These are phyloP conservation scores for Galago senegalensis DNA, from an alignment of 2,797 vertebrate genomes.

Conservation along the genomic window DNA sequence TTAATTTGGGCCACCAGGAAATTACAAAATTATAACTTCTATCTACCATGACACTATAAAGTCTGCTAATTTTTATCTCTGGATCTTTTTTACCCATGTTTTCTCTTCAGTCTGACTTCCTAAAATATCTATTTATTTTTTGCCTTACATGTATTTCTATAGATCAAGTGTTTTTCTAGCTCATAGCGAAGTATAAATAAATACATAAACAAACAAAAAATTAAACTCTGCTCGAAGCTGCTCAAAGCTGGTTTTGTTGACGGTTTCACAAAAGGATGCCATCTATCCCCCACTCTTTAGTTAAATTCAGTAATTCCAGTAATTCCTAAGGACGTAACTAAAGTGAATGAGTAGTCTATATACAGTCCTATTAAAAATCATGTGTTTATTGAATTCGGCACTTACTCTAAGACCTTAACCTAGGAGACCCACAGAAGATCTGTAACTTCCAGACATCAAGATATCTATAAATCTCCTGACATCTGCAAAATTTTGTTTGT, in stretches of 20 bases:
- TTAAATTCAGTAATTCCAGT: not conserved
- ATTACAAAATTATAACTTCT: not conserved
- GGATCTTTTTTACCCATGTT: not conserved
- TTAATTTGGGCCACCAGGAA: conserved; percentile 34
- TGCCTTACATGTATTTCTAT: conserved; percentile 4
- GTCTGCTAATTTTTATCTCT: not conserved
- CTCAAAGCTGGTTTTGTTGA: not conserved
- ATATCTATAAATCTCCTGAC: not conserved
- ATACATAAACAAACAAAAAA: conserved; percentile 17
- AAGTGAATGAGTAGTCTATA: conserved; percentile 39
- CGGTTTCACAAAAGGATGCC: not conserved
- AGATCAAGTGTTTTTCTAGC: not conserved
- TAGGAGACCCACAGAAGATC: not conserved
- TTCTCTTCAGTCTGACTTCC: not conserved
- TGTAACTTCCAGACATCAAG: not conserved
- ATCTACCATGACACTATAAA: not conserved
- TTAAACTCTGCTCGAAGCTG: not conserved
- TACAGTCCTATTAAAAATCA: not conserved
- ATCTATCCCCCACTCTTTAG: not conserved
- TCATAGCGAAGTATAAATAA: conserved; percentile 9
- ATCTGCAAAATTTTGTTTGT: conserved; percentile 11
- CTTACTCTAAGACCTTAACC: not conserved
- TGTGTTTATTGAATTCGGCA: conserved; percentile 3
- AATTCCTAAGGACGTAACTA: not conserved
- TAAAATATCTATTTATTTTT: conserved; percentile 41